Evolutionary conservation across 2,797 vertebrate genomes (phyloP), one percentile per base, ranked within the genome.

Genomic region (Pseudomugil tenellus): DNA sequence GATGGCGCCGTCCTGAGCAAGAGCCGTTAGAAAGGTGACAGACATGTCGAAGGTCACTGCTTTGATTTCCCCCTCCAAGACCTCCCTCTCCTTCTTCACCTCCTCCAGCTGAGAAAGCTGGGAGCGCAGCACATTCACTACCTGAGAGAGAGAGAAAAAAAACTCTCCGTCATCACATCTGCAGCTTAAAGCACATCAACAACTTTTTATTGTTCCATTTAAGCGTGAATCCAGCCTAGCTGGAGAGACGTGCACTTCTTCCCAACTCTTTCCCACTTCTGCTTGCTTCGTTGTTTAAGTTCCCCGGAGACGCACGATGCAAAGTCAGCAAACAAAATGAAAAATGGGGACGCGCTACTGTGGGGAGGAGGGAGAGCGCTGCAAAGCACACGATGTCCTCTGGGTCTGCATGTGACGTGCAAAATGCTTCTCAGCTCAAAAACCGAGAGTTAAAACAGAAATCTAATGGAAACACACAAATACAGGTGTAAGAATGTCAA

Each of bases 1-100:
- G 88, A 99, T 94, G 83, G 95, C 94, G 19, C 96, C 96, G 58
- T 98, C 97, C 82, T 98, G 96, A 0, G 93, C 95, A 57, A 99
- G 92, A 1, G 98, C 96, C 1, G 91, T 94, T 85, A 99, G 91
- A 92, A 99, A 99, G 89, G 93, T 91, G 76, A 90, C 83, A 0
- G 95, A 95, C 97, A 99, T 97, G 88, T 99, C 98, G 85, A 98
- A 99, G 79, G 96, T 97, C 53, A 96, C 94, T 0, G 92, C 89
- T 81, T 98, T 99, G 78, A 99, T 87, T 77, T 99, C 98, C 37
- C 87, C 96, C 88, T 99, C 98, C 76, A 99, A 72, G 57, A 88
- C 84, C 71, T 99, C 98, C 81, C 98, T 93, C 84, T 97, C 96
- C 69, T 92, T 95, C 91, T 98, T 99, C 56, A 97, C 76, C 66